Evolutionary conservation across 2,797 vertebrate genomes (phyloP).

Genomic region (Intellagama lesueurii): DNA sequence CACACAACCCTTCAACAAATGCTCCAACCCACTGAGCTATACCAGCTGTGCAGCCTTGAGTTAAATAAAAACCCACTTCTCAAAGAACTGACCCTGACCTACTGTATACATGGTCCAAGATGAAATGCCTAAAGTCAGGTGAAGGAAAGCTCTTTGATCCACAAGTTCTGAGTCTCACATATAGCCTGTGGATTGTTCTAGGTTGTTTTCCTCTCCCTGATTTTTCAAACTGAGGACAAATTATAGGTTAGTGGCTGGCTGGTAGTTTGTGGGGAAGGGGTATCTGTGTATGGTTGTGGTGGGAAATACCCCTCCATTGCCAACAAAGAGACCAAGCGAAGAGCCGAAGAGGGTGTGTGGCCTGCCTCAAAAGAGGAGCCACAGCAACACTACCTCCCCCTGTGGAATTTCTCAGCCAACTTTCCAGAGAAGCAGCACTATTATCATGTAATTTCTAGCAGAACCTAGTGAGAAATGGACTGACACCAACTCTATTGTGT

Average conservation of each 20-base stretch:
- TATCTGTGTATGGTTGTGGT: too few species aligned
- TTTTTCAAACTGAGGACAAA: not conserved
- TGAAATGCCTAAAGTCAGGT: not conserved
- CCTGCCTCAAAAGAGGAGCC: not conserved
- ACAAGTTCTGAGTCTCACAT: not conserved
- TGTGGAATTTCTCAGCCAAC: slow-evolving; percentile 29
- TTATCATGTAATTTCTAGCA: slow-evolving; percentile 57
- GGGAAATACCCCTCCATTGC: too few species aligned
- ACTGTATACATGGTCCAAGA: not conserved
- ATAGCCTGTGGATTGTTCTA: not conserved
- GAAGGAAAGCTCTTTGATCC: not conserved
- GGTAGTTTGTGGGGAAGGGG: not conserved
- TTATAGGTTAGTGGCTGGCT: not conserved
- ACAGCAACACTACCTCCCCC: accelerated
- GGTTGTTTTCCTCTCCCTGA: not conserved
- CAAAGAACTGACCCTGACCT: not conserved
- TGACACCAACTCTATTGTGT: slow-evolving; percentile 58
- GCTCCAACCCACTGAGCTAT: too few species aligned
- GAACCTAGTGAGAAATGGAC: slow-evolving; percentile 40
- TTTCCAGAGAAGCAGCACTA: slow-evolving; percentile 42
- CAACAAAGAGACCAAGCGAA: not conserved
- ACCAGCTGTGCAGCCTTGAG: too few species aligned
- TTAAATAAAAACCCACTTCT: not conserved
- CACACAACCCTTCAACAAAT: too few species aligned
- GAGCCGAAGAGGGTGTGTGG: not conserved